A percentile compares a stretch with the other conserved stretches of the same genome.
Conservation (phyloP, 2,888 invertebrate genomes). For the Cantharis lateralis region DNA sequence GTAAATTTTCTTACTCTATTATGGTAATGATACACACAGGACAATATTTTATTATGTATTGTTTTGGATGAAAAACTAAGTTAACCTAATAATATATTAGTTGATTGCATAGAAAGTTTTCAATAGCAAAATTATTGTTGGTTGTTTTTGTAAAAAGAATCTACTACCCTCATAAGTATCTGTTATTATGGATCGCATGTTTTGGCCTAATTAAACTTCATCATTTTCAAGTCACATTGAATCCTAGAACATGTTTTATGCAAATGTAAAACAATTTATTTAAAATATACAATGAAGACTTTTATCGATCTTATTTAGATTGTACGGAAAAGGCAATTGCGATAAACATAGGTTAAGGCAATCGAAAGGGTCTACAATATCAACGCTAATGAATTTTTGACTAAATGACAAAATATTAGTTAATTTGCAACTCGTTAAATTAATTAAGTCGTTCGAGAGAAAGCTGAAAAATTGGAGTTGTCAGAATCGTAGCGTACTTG, state of each 20-base stretch:
- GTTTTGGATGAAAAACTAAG: neutral
- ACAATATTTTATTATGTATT: neutral
- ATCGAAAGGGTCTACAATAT: neutral
- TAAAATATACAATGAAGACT: neutral
- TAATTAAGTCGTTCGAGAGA: neutral
- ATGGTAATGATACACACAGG: neutral
- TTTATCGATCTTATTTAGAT: neutral
- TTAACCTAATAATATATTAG: neutral
- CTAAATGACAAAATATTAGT: neutral
- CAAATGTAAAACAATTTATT: conserved; percentile 1
- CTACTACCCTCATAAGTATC: neutral
- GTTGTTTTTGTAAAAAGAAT: neutral
- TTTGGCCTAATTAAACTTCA: neutral
- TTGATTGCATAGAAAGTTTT: neutral
- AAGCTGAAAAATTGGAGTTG: neutral
- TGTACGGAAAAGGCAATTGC: neutral
- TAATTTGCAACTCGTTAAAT: neutral
- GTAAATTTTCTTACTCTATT: neutral
- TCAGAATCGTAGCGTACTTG: neutral
- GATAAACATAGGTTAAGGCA: neutral
- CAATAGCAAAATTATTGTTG: neutral
- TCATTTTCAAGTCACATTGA: conserved; percentile 3
- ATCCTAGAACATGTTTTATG: neutral
- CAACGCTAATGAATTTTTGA: neutral
- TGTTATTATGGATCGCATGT: conserved; percentile 1